Base-by-base conservation (phyloP, 37 sponge, comb jelly and placozoan species). In the Spongia lamella region DNA sequence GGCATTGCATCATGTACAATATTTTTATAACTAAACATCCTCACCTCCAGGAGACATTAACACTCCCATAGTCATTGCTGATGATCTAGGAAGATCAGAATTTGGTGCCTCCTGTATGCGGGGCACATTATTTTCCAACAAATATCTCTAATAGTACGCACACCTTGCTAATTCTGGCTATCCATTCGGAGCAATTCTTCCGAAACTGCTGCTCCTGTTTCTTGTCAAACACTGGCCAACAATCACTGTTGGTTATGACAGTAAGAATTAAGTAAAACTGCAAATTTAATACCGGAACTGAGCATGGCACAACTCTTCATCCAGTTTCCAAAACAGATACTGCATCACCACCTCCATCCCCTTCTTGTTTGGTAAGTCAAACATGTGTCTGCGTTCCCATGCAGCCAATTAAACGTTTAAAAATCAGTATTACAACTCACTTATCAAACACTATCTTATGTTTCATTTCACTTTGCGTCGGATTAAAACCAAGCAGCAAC, bases 221-320 rank as follows among this genome's bases (percentile, higher is more conserved):
- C 68, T 90, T 90, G 53, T 90, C 92, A 76, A 61, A 84, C 35
- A 90, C 77, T 1, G 92, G 95, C 95, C 95, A 94, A 52, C 91
- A 93, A 51, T 85, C 83, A 64, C 90, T 91, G 32, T 32, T 61
- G 21, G 6, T 38, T 11, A 51, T 43, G 47, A 43, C 47, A 43
- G 47, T 13, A 43, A 13, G 5, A 43, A 43, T 9, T 43, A 9
- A 9, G 9, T 13, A 9, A 43, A 13, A 43, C 9, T 43, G 26
- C 13, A 38, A 7, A 39, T 24, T 0, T 7, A 61, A 16, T 38
- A 91, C 92, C 89, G 85, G 70, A 94, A 90, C 35, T 62, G 64
- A 61, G 81, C 81, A 20, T 90, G 70, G 66, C 78, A 56, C 20
- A 61, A 33, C 6, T 76, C 78, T 17, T 84, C 61, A 55, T 90